Percentiles rank a stretch among this genome's conserved stretches.
Evolutionary conservation across 64 coral and sea anemone species (phyloP).

Genomic region (Montipora foliosa): DNA sequence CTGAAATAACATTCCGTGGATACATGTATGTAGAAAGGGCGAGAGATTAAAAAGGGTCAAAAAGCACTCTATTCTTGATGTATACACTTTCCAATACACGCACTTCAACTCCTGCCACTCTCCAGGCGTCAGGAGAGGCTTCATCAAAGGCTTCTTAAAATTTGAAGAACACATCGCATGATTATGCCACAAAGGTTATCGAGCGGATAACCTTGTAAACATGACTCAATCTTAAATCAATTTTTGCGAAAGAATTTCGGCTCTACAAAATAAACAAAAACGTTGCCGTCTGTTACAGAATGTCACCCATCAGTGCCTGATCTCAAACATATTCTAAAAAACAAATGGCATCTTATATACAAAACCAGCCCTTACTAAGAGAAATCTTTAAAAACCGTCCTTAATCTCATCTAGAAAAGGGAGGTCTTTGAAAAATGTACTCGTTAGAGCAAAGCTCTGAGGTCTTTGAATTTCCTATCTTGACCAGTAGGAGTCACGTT

Average conservation of each 20-base stretch:
- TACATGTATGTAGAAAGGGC: slow-evolving; percentile 4
- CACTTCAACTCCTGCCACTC: slow-evolving; percentile 6
- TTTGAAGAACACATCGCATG: slow-evolving; percentile 1
- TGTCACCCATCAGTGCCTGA: neutral
- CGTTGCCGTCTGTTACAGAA: neutral
- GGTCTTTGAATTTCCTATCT: neutral
- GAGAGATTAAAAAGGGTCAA: neutral
- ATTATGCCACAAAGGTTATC: neutral
- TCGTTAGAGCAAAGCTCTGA: too few species aligned
- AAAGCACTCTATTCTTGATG: neutral
- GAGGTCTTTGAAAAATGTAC: too few species aligned
- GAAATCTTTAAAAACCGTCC: too few species aligned
- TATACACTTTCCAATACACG: slow-evolving; percentile 1
- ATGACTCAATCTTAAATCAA: neutral
- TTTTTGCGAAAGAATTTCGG: too few species aligned
- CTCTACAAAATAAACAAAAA: neutral
- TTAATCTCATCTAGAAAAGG: too few species aligned
- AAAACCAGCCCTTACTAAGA: too few species aligned
- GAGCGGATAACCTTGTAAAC: neutral
- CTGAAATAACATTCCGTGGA: neutral
- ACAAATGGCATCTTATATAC: too few species aligned
- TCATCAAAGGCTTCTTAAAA: slow-evolving; percentile 10
- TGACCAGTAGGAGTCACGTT: too few species aligned
- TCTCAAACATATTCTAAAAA: too few species aligned
- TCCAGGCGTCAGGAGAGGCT: slow-evolving; percentile 11